Percentiles rank a stretch among this genome's conserved stretches.
phyloP scores from a whole-genome alignment of 2,797 vertebrate genomes.

The Takifugu rubripes region DNA sequence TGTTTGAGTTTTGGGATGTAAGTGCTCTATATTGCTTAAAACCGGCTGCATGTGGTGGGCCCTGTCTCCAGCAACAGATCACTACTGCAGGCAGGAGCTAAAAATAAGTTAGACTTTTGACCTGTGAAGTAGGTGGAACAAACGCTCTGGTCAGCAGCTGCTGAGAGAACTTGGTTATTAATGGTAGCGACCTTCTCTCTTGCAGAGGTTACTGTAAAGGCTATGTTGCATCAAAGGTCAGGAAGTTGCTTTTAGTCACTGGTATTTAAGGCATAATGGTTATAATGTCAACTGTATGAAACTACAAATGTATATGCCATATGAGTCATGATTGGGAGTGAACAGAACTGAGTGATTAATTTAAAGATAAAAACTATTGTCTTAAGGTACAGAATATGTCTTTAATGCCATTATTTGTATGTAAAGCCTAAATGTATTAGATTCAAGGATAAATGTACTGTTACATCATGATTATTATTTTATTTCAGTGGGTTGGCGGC shows the following conservation, averaged over 20 bases:
- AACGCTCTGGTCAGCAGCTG: constrained; percentile 71
- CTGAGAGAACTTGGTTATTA: constrained; percentile 82
- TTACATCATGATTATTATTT: background rate
- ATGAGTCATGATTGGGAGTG: no score
- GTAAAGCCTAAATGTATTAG: background rate
- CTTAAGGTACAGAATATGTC: no score
- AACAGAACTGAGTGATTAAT: no score
- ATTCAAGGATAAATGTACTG: background rate
- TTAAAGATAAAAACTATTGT: no score
- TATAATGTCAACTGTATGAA: constrained; percentile 36
- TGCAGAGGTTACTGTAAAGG: constrained; percentile 69
- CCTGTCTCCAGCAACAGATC: constrained; percentile 6
- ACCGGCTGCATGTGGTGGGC: constrained; percentile 8
- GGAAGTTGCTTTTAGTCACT: constrained; percentile 55
- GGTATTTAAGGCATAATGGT: constrained; percentile 68
- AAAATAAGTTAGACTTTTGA: constrained; percentile 73
- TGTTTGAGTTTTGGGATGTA: constrained; percentile 99
- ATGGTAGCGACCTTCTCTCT: constrained; percentile 85
- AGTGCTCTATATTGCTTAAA: constrained; percentile 70
- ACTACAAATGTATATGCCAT: background rate
- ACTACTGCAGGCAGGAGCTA: constrained; percentile 49
- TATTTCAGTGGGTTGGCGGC: constrained; percentile 93
- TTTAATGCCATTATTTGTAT: no score
- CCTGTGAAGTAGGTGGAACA: constrained; percentile 71
- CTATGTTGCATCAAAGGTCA: constrained; percentile 70